Evolutionary conservation across 2,888 invertebrate genomes (phyloP).

Genomic region (Argyresthia albistria): DNA sequence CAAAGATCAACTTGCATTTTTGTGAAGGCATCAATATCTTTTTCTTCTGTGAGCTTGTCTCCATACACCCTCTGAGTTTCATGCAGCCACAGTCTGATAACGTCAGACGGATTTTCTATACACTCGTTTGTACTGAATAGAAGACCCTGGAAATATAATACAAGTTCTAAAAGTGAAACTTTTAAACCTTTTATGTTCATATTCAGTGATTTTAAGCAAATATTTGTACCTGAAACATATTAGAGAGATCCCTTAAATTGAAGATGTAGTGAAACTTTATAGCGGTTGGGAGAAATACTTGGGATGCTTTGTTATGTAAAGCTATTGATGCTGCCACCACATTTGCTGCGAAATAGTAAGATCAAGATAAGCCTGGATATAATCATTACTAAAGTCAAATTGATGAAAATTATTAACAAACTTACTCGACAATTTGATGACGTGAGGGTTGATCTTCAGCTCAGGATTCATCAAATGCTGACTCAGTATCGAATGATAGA

Average conservation of each 20-base stretch:
- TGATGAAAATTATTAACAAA: conserved; percentile 3
- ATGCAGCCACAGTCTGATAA: conserved; percentile 93
- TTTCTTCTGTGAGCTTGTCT: conserved; percentile 93
- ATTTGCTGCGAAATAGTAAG: conserved; percentile 43
- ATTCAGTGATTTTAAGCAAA: no score
- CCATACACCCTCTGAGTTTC: conserved; percentile 95
- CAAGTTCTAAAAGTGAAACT: neutral
- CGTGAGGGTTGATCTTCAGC: conserved; percentile 80
- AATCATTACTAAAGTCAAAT: neutral
- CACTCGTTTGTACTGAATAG: conserved; percentile 93
- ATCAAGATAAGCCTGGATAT: neutral
- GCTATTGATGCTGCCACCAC: conserved; percentile 88
- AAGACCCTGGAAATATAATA: conserved; percentile 78
- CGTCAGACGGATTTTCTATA: conserved; percentile 82
- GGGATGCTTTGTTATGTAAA: conserved; percentile 88
- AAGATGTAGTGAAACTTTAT: conserved; percentile 98
- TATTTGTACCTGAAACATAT: conserved; percentile 88
- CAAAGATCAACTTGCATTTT: conserved; percentile 92
- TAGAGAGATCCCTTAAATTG: conserved; percentile 94
- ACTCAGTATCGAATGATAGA: conserved; percentile 90
- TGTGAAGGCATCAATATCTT: conserved; percentile 90
- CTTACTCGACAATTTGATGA: conserved; percentile 76
- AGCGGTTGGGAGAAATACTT: conserved; percentile 94
- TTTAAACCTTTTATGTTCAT: neutral
- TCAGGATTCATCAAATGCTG: conserved; percentile 89